Evolutionary conservation across 2,888 invertebrate species (phyloP).

Genomic region (Hololepta plana): DNA sequence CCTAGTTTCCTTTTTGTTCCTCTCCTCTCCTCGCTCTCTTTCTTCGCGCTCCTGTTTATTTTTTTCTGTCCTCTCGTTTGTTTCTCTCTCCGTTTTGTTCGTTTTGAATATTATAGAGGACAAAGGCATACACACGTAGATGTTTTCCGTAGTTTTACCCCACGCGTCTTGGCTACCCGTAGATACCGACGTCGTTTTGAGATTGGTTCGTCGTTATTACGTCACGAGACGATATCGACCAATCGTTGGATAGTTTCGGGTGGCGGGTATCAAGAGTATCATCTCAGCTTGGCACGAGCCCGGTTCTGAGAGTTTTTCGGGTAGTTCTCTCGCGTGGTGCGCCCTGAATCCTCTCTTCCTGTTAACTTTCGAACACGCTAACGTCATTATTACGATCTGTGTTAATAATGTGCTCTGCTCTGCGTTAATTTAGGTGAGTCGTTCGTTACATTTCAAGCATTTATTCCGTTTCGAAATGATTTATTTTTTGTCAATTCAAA

Average conservation of each 20-base stretch:
- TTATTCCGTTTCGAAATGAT: no score
- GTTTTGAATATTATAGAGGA: no score
- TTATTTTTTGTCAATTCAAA: no score
- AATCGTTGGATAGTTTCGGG: conserved; percentile 25
- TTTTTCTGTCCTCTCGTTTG: no score
- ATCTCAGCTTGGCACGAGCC: conserved; percentile 26
- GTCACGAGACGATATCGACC: conserved; percentile 25
- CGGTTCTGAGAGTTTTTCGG: conserved; percentile 18
- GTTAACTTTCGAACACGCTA: no score
- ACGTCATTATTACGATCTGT: no score
- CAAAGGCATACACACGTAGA: no score
- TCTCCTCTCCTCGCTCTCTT: no score
- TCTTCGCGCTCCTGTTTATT: no score
- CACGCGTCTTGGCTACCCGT: conserved; percentile 24
- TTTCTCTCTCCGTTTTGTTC: conserved; percentile 1
- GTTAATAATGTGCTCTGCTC: no score
- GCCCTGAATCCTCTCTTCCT: conserved; percentile 17
- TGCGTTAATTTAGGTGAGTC: conserved; percentile 14
- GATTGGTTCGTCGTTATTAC: conserved; percentile 23
- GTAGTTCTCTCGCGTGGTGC: conserved; percentile 24
- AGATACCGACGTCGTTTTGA: conserved; percentile 21
- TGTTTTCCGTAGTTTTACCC: conserved; percentile 16
- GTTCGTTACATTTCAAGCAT: no score
- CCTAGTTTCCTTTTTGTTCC: no score
- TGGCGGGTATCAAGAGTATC: conserved; percentile 26